Base-by-base conservation (phyloP, 1,140 invertebrate genomes). In the Eufriesea mexicana region DNA sequence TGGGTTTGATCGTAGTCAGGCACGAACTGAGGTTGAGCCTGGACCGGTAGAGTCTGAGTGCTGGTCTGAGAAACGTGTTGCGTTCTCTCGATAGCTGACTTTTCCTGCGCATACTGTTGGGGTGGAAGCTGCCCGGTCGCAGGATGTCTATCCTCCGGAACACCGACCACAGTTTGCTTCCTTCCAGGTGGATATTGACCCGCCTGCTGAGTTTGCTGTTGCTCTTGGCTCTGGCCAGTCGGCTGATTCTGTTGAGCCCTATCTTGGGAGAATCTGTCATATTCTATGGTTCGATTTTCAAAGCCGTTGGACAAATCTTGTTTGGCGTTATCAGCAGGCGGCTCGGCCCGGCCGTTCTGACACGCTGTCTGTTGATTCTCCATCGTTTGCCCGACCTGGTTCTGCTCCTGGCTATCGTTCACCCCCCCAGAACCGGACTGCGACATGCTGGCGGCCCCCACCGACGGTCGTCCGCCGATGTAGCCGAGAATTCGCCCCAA, bases 401-500 rank as follows among this genome's bases (percentile, higher is more conserved):
- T 81, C 83, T 91, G 89, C 77, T 80, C 89, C 85, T 91, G 90
- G 79, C 78, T 55, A 25, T 90, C 86, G 79, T 89, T 90, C 73
- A 89, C 71, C n/a, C 90, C 90, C 2, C 89, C 89, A 14, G 92
- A 91, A 16, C 92, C 91, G 7, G 92, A 92, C 79, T 94, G 92
- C 47, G 93, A 94, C 92, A 94, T 94, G 82, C 84, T 91, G 91
- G 90, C 89, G 92, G 91, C 91, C 84, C 89, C 89, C 92, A 94
- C 93, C 93, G 93, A 92, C 91, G 91, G 93, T 89, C 92, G 91
- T 81, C 92, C 93, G 93, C 93, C 93, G 93, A 94, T 94, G 90
- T 93, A 93, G 93, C 93, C 93, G 82, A 94, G 91, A 47, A 94
- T 94, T 90, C 93, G 92, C 91, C 93, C 93, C 85, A 94, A 89